A percentile compares a stretch with the other conserved stretches of the same genome.
Conservation (phyloP, 2,797 vertebrate species). For the Lerista edwardsae region DNA sequence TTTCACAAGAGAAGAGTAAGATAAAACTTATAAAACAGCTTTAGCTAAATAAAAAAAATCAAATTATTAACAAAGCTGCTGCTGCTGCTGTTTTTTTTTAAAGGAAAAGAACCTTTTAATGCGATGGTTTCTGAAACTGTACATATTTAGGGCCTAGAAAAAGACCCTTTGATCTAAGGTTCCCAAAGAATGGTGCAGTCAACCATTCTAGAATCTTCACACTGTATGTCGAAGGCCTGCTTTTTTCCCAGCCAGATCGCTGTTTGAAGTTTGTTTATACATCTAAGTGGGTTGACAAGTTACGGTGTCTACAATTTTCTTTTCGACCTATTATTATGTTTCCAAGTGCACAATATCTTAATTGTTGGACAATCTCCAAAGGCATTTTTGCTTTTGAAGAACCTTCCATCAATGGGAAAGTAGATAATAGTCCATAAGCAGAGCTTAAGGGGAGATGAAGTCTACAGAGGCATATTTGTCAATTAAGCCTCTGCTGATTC, state of each 20-base stretch:
- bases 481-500: conserved; percentile 23
- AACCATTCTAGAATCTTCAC: conserved; percentile 9
- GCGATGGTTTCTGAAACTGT: conserved; percentile 4
- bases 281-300: conserved; percentile 49
- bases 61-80: background rate
- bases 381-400: conserved; percentile 34
- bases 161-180: conserved; percentile 14
- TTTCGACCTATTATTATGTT: conserved; percentile 45
- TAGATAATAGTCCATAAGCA: conserved; percentile 31
- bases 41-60: background rate
- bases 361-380: conserved; percentile 28
- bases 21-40: background rate
- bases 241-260: background rate
- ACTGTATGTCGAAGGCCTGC: conserved; percentile 1
- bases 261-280: conserved; percentile 44
- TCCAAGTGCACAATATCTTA: conserved; percentile 49
- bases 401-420: conserved; percentile 28
- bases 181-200: conserved; percentile 9
- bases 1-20: too few relatives aligned
- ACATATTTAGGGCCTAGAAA: conserved; percentile 9
- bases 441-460: conserved; percentile 5
- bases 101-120: conserved; percentile 2
- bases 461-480: conserved; percentile 28
- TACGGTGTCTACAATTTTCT: conserved; percentile 25
- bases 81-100: background rate